phyloP scores from a whole-genome alignment of 2,797 vertebrate species.

The Acanthopagrus latus region DNA sequence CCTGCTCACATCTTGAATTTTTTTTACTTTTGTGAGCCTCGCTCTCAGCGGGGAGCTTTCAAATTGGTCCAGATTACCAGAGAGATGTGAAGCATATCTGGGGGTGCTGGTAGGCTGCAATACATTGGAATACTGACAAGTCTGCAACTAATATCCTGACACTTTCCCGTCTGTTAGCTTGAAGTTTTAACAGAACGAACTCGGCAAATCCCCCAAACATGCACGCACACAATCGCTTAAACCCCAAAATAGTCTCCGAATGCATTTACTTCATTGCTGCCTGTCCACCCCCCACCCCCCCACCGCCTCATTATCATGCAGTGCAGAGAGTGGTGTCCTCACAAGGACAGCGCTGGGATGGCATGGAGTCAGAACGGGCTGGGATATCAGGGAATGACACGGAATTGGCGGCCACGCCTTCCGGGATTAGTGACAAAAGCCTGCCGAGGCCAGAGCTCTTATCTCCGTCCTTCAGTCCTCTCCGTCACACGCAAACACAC shows the following conservation, averaged over 20 bases:
- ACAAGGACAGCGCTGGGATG: constrained; percentile 69
- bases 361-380: constrained; percentile 57
- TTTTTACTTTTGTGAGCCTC: constrained; percentile 12
- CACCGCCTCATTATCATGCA: constrained; percentile 70
- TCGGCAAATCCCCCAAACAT: constrained; percentile 33
- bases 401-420: constrained; percentile 68
- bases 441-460: constrained; percentile 71
- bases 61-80: constrained; percentile 50
- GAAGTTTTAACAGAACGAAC: constrained; percentile 43
- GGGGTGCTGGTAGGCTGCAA: constrained; percentile 22
- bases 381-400: constrained; percentile 74
- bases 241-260: constrained; percentile 28
- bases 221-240: not conserved
- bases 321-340: constrained; percentile 68
- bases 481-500: constrained; percentile 14
- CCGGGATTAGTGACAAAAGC: constrained; percentile 77
- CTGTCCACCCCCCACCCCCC: constrained; percentile 6
- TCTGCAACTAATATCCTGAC: constrained; percentile 39
- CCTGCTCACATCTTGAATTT: constrained; percentile 28
- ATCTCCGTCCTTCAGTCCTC: constrained; percentile 79
- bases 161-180: constrained; percentile 43
- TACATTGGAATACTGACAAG: constrained; percentile 20
- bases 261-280: constrained; percentile 37
- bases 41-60: constrained; percentile 19
- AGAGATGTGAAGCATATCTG: constrained; percentile 36